phyloP scores from a whole-genome alignment of 2,113 vertebrate species.

The Daubentonia madagascariensis region DNA sequence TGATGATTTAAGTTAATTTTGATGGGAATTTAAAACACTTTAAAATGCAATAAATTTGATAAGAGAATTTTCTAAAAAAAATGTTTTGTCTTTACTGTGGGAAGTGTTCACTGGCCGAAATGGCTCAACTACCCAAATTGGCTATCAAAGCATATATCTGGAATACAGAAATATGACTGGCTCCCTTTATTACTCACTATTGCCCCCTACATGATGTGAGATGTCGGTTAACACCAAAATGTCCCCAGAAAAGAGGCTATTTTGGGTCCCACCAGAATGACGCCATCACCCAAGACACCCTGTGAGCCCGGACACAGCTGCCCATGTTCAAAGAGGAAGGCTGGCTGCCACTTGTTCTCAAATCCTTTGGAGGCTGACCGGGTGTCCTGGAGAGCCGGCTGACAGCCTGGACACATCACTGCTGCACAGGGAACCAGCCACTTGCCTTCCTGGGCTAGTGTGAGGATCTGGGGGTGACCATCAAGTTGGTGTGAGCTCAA shows the following conservation, averaged over 20 bases:
- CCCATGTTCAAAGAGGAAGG: background rate
- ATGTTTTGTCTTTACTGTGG: background rate
- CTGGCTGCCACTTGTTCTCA: accelerated
- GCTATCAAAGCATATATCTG: background rate
- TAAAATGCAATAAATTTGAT: background rate
- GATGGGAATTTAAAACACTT: background rate
- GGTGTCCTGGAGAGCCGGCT: background rate
- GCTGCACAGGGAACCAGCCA: background rate
- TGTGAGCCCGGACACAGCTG: background rate
- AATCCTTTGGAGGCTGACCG: background rate
- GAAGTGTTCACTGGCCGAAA: background rate
- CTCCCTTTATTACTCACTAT: too few species aligned
- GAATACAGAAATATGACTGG: accelerated
- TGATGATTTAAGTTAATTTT: background rate
- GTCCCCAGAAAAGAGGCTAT: background rate
- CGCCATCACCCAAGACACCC: background rate
- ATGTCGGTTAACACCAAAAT: background rate
- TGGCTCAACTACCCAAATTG: background rate
- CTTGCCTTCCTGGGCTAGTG: background rate
- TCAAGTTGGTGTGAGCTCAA: too few species aligned
- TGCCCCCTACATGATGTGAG: background rate
- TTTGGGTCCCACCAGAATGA: background rate
- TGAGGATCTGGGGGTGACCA: background rate
- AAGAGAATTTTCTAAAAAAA: background rate
- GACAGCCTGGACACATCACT: accelerated